Evolutionary conservation across 1,140 invertebrate genomes (phyloP), one percentile per base, ranked within the genome.

Genomic region (Brachionus sp.): DNA sequence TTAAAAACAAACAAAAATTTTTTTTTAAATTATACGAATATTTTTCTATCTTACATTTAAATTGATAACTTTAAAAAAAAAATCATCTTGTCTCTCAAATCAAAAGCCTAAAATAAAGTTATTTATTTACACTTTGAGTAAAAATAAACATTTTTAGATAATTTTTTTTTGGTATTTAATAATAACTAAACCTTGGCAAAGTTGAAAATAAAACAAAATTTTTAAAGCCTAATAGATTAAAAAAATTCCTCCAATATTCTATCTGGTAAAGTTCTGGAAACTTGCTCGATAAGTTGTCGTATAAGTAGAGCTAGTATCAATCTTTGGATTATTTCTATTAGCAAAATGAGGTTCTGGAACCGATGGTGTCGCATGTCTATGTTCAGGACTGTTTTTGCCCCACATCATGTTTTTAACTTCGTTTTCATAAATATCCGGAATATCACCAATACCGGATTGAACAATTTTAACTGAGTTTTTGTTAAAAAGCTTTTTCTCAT

Each of bases 401-500:
- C 70, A 46, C 7, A 44, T 25, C 77, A 80, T 62, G 13, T 25
- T 80, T n/a, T 35, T 57, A 16, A 83, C 42, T 19, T 83, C 80
- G 25, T 83, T 66, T 12, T 66, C 57, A 44, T 83, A 83, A 9
- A 83, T 16, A 68, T 83, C 80, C 6, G 80, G 88, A 13, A 88
- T 86, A 13, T 78, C 83, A 1, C 87, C 88, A 9, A 87, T 84
- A 25, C 84, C 82, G 0, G 86, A 87, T 10, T 84, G 84, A 4
- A 89, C 84, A 86, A 89, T 87, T 73, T 86, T 86, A 0, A 89
- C 88, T 19, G 86, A 84, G 66, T 84, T 88, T 7, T 85, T 64
- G 13, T 87, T 91, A 66, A 86, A 86, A 1, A 94, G 86, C 50
- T 91, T 89, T 73, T 91, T 90, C 88, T 97, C 95, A 85, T 85